phyloP scores from a whole-genome alignment of 2,888 invertebrate species.

The Toxonevra muliebris region DNA sequence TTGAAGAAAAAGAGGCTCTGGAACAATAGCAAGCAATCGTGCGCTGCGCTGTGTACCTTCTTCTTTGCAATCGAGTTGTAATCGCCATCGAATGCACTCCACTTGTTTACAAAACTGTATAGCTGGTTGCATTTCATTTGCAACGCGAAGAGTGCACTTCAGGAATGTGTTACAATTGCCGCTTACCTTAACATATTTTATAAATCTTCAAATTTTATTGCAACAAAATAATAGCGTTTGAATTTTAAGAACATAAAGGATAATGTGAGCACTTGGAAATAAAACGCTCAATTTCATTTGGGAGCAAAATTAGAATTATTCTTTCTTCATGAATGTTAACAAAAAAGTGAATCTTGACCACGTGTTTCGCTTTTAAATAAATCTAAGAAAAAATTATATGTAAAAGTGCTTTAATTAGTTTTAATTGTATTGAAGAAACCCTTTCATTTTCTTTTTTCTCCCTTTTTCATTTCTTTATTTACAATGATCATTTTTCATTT shows the following conservation, averaged over 20 bases:
- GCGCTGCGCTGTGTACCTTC: no score
- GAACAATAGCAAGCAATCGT: no score
- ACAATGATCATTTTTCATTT: slow-evolving; percentile 17
- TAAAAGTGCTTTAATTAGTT: no score
- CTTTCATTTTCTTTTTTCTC: no score
- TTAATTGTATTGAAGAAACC: no score
- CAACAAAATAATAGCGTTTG: slow-evolving; percentile 2
- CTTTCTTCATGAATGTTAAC: neutral
- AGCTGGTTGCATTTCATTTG: neutral
- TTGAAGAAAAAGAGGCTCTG: no score
- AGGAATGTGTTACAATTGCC: slow-evolving; percentile 19
- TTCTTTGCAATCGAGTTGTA: no score
- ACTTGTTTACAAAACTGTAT: neutral
- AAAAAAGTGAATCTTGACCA: slow-evolving; percentile 29
- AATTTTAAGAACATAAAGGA: neutral
- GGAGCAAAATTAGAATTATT: neutral
- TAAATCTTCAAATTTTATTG: neutral
- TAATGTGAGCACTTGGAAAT: slow-evolving; percentile 1
- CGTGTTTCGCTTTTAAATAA: slow-evolving; percentile 16
- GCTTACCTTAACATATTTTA: neutral
- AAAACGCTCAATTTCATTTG: slow-evolving; percentile 24
- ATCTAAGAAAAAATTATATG: no score
- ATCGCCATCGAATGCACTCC: neutral
- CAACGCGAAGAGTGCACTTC: slow-evolving; percentile 1
- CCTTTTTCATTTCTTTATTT: neutral